phyloP scores from a whole-genome alignment of 2,888 invertebrate species.

The Lissonota sp. region DNA sequence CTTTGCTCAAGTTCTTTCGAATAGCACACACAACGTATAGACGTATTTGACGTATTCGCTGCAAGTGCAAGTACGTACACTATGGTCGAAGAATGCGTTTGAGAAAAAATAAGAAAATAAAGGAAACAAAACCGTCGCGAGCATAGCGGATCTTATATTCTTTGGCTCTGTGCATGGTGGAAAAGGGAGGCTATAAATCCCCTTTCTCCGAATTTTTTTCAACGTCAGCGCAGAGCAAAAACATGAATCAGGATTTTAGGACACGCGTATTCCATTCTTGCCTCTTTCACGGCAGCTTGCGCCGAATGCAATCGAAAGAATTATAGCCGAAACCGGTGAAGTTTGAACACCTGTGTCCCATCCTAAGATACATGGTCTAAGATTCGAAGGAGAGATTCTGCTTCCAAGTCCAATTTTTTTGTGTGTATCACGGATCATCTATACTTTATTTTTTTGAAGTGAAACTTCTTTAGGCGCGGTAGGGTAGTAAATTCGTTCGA shows the following conservation, averaged over 20 bases:
- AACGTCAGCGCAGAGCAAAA: constrained; percentile 38
- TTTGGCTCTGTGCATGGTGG: constrained; percentile 6
- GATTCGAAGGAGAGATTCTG: constrained; percentile 7
- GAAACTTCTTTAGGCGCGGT: no score
- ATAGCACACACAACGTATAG: background rate
- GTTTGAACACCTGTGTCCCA: constrained; percentile 30
- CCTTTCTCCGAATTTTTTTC: constrained; percentile 43
- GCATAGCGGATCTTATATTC: constrained; percentile 69
- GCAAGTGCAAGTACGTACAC: background rate
- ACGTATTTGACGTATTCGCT: constrained; percentile 7
- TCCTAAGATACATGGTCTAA: constrained; percentile 5
- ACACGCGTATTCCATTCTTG: constrained; percentile 67
- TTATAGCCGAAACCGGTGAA: background rate
- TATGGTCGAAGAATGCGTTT: constrained; percentile 10
- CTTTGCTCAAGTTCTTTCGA: constrained; percentile 30
- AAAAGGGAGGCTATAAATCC: constrained; percentile 74
- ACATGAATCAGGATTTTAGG: constrained; percentile 79
- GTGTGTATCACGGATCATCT: constrained; percentile 4
- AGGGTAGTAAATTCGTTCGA: no score
- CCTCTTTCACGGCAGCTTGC: constrained; percentile 6
- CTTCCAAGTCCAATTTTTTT: constrained; percentile 5
- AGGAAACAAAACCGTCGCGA: background rate
- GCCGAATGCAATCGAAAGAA: constrained; percentile 5
- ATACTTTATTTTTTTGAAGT: background rate
- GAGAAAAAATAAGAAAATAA: constrained; percentile 16